Conservation (phyloP, 1,140 invertebrate species). For the Zaprionus ornatus region DNA sequence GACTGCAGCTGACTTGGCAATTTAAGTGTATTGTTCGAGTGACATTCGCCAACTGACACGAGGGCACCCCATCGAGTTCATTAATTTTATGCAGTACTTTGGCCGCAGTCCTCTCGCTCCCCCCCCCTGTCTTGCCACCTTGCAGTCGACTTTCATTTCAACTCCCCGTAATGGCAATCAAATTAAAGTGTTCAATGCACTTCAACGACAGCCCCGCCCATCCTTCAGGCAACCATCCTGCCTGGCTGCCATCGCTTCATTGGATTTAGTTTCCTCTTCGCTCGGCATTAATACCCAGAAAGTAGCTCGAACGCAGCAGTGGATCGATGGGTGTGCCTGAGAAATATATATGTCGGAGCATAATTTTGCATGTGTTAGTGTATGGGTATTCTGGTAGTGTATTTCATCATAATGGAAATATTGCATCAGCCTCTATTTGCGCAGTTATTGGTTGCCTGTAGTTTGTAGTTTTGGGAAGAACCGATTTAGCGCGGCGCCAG, state of each 20-base stretch:
- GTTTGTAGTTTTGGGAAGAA: no score
- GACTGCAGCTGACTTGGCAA: slow-evolving; percentile 14
- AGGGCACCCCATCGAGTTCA: slow-evolving; percentile 46
- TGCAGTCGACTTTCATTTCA: slow-evolving; percentile 39
- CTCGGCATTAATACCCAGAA: neutral
- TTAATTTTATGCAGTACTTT: slow-evolving; percentile 61
- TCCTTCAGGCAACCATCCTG: slow-evolving; percentile 1
- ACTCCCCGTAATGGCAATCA: slow-evolving; percentile 51
- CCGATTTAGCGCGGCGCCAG: no score
- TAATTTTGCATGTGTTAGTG: no score
- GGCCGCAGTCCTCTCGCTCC: slow-evolving; percentile 1
- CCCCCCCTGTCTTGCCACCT: slow-evolving; percentile 4
- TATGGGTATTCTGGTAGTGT: no score
- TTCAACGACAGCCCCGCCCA: slow-evolving; percentile 18
- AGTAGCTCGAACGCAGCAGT: neutral
- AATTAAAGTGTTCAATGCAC: slow-evolving; percentile 63
- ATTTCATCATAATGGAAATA: no score
- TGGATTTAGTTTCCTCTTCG: slow-evolving; percentile 9
- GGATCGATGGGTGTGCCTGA: neutral
- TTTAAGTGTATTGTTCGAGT: slow-evolving; percentile 38
- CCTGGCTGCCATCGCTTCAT: neutral
- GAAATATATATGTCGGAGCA: neutral
- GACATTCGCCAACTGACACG: slow-evolving; percentile 20
- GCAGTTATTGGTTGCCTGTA: no score
- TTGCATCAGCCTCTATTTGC: no score